Base-by-base conservation (phyloP, 2,888 invertebrate species). In the Coenonympha arcania region DNA sequence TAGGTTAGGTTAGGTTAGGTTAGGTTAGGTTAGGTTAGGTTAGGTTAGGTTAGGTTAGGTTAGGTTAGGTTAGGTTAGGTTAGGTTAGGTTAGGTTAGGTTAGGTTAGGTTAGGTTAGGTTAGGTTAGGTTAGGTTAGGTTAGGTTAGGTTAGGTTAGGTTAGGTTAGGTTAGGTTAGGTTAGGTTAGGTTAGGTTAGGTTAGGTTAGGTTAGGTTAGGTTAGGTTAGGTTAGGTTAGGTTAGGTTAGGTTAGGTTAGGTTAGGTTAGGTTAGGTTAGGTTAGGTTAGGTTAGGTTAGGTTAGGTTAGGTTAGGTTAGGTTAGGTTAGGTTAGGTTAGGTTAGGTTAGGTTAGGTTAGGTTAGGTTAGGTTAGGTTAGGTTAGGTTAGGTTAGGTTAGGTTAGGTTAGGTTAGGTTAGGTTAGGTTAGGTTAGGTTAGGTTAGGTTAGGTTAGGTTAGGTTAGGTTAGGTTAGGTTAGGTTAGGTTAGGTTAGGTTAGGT, bases 261-360 rank as follows among this genome's bases (percentile, higher is more conserved):
- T 48, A 48, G 48, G 48, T 48, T 48, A 48, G 48, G 48, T 48
- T 48, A 36, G 48, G 42, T 20, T 20, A 20, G 20, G 20, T 20
- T 20, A 48, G 48, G 48, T 48, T 43, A 48, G 48, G 48, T 48
- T 48, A 48, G 20, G 48, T 48, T 48, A 48, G 48, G 48, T 48
- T 48, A 48, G 48, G 48, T 48, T 48, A 48, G 48, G 48, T 48
- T 48, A 48, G 48, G 48, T 48, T 48, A 48, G 48, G 48, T 48
- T 48, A 48, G 48, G 48, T 48, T 48, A 48, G 48, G 48, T 48
- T 48, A 48, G 48, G 48, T 48, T 48, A 48, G 48, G 48, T 48
- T 48, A 48, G 48, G 47, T 47, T 47, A 34, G 39, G 49, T 49
- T 49, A 43, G 43, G 43, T 43, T 43, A 43, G 43, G 33, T 33